phyloP scores from a whole-genome alignment of 37 sponge, comb jelly and placozoan genomes.

The Bolinopsis microptera region DNA sequence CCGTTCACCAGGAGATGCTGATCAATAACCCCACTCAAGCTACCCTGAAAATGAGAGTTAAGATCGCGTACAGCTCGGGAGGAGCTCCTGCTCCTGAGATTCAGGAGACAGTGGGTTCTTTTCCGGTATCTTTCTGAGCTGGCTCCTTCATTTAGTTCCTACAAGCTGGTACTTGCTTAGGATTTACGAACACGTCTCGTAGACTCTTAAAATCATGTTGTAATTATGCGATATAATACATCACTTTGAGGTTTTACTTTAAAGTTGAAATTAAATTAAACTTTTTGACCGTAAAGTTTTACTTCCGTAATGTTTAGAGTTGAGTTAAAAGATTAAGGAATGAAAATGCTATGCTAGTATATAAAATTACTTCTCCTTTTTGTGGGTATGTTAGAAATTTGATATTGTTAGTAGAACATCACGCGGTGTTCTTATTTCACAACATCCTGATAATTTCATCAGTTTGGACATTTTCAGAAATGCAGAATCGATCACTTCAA shows the following conservation, averaged over 20 bases:
- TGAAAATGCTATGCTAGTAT: background rate
- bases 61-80: background rate
- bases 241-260: background rate
- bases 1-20: constrained; percentile 19
- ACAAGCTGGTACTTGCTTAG: background rate
- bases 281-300: background rate
- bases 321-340: background rate
- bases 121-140: constrained; percentile 13
- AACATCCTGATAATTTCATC: background rate
- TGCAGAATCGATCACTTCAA: background rate
- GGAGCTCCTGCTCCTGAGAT: constrained; percentile 24
- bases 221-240: background rate
- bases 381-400: background rate
- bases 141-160: background rate
- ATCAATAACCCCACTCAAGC: background rate
- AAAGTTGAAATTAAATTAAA: background rate
- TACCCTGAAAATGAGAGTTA: constrained; percentile 23
- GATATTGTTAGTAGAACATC: background rate
- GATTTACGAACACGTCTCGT: too few species aligned
- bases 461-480: background rate
- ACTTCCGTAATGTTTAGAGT: background rate
- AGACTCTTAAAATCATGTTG: background rate
- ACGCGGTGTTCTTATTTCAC: background rate
- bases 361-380: background rate
- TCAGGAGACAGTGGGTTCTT: background rate